Evolutionary conservation across 2,113 vertebrate species (phyloP).

Genomic region (chimpanzee (Pan troglodytes)): NHGRI_mPanTro3-v2.1_pri NC_072403.2:119230001-119230500

Average conservation of each 20-base stretch:
- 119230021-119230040: no score
- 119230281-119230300: background rate
- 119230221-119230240: background rate
- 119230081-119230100: no score
- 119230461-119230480: background rate
- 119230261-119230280: background rate
- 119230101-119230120: background rate
- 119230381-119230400: background rate
- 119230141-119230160: background rate
- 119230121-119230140: background rate
- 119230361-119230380: background rate
- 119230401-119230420: background rate
- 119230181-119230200: background rate
- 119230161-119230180: background rate
- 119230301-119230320: background rate
- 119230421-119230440: background rate
- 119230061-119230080: no score
- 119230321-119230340: background rate
- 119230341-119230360: background rate
- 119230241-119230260: background rate
- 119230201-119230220: background rate
- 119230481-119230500: background rate
- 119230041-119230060: no score
- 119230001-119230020: no score
- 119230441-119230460: background rate